Conservation (phyloP, 2,888 invertebrate genomes). For the Stratiomys singularior region DNA sequence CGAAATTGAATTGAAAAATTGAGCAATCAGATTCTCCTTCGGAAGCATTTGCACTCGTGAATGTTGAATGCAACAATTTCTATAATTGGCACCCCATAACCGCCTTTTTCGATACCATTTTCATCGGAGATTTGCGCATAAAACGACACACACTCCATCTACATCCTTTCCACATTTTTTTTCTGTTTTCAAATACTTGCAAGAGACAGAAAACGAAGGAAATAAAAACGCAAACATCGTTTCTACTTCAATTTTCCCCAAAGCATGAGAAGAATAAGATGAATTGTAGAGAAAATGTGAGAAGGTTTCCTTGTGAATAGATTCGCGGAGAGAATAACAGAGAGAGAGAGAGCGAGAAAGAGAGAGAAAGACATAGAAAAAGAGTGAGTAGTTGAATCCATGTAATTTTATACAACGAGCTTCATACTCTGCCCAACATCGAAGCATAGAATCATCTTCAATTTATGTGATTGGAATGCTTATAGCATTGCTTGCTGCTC, state of each 20-base stretch:
- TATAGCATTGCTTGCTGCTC: constrained; percentile 30
- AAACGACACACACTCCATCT: background rate
- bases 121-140: constrained; percentile 35
- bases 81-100: no score
- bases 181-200: no score
- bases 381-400: no score
- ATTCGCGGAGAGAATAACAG: background rate
- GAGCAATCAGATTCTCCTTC: no score
- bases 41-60: no score
- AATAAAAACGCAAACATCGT: background rate
- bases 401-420: constrained; percentile 26
- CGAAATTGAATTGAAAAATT: no score
- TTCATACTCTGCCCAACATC: constrained; percentile 12
- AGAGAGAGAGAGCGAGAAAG: background rate
- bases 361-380: no score
- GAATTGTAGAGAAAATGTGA: constrained; percentile 49
- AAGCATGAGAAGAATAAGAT: constrained; percentile 41
- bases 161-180: no score
- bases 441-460: constrained; percentile 47
- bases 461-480: constrained; percentile 51
- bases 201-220: background rate
- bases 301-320: constrained; percentile 44
- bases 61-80: no score
- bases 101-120: no score
- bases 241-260: constrained; percentile 23